Conservation (phyloP, 2,797 vertebrate genomes). For the Zalophus californianus region DNA sequence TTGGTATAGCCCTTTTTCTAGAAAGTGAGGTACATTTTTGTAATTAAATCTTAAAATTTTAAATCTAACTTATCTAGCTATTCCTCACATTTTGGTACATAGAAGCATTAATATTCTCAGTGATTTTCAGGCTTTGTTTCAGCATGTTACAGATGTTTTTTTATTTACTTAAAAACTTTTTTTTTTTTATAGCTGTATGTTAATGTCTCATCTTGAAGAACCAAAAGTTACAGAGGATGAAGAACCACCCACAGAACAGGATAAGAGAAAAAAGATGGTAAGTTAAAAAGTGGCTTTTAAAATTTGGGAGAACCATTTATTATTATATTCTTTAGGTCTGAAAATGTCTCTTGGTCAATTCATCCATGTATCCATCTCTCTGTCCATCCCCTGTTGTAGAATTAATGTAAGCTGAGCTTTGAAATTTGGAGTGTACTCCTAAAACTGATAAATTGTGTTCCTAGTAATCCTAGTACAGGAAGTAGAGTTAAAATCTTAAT, state of each 20-base stretch:
- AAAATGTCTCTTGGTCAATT: not conserved
- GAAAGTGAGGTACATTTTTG: not conserved
- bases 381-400: not conserved
- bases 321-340: not conserved
- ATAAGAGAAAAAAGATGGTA: conserved; percentile 98
- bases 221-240: conserved; percentile 93
- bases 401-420: conserved; percentile 24
- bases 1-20: not conserved
- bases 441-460: conserved; percentile 24
- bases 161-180: conserved; percentile 31
- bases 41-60: not conserved
- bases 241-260: conserved; percentile 98
- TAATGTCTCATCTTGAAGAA: conserved; percentile 96
- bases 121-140: conserved; percentile 41
- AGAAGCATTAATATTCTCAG: not conserved
- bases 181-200: conserved; percentile 93
- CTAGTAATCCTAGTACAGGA: not conserved
- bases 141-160: not conserved
- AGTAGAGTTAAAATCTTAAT: conserved; percentile 10
- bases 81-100: not conserved
- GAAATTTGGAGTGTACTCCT: conserved; percentile 8
- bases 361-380: not conserved
- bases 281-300: conserved; percentile 77
- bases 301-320: not conserved
- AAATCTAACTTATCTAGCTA: not conserved